Conservation (phyloP, 2,888 invertebrate genomes). For the Cosmorhoe ocellata region DNA sequence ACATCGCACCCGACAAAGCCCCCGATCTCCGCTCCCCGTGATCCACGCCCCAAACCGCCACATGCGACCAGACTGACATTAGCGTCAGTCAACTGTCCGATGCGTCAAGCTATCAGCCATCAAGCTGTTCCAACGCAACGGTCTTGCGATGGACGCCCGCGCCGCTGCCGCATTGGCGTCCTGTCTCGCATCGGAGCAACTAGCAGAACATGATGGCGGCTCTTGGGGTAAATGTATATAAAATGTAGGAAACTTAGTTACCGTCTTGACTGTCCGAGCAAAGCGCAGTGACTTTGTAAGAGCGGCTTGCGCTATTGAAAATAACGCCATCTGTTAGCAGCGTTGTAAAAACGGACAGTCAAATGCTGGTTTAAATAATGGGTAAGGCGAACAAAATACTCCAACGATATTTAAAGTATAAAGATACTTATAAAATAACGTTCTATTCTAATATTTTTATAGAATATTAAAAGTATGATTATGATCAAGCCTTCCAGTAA, state of each 20-base stretch:
- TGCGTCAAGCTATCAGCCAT: constrained; percentile 19
- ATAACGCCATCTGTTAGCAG: constrained; percentile 44
- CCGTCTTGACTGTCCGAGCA: constrained; percentile 48
- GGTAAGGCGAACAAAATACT: constrained; percentile 68
- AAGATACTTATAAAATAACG: constrained; percentile 60
- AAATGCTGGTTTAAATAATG: constrained; percentile 46
- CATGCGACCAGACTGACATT: constrained; percentile 32
- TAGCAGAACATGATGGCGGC: constrained; percentile 22
- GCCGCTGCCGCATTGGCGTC: constrained; percentile 76
- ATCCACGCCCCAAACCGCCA: constrained; percentile 49
- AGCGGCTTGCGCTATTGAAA: constrained; percentile 39
- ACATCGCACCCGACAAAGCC: constrained; percentile 73
- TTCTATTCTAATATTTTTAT: constrained; percentile 82
- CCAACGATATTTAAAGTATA: constrained; percentile 69
- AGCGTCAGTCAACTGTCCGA: constrained; percentile 21
- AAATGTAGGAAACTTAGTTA: constrained; percentile 57
- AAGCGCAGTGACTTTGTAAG: constrained; percentile 51
- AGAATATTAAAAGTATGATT: constrained; percentile 77
- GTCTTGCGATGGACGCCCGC: constrained; percentile 74
- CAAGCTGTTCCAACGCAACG: constrained; percentile 25
- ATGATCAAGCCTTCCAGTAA: constrained; percentile 82
- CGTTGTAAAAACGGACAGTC: constrained; percentile 39
- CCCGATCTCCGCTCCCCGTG: constrained; percentile 76
- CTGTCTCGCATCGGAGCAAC: constrained; percentile 65
- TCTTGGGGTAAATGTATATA: constrained; percentile 58